Evolutionary conservation across 2,797 vertebrate species (phyloP), one percentile per base, ranked within the genome.

Genomic region (Enteromius thamalakanensis): DNA sequence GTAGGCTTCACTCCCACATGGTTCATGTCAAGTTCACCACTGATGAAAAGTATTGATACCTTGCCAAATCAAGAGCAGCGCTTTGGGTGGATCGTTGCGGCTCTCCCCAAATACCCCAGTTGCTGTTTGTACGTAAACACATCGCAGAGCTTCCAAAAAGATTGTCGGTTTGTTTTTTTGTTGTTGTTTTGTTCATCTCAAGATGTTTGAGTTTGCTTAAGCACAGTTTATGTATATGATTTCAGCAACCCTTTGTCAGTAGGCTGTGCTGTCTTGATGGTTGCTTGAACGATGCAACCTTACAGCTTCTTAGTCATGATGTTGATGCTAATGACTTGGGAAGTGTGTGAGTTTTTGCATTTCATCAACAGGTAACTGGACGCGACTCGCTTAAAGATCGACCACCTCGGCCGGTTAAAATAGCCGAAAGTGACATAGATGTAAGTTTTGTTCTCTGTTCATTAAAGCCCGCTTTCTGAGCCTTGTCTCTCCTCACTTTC

Each of bases 401-500:
- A 92, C 93, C 93, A 68, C 88, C 94, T 42, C 96, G 95, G 91
- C 98, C 98, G 4, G 94, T 99, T 91, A 98, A 96, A 94, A 97
- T 99, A 81, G 98, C 97, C 4, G 98, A 99, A 91, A 99, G 98
- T 85, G 97, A 99, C 89, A 96, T 94, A 80, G 98, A 99, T 86
- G 98, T 99, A 91, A 98, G 98, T 98, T 74, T 3, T 45, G 37
- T 21, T 34, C 37, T 72, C 64, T 80, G 7, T 26, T 83, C 77
- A 17, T 85, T 62, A 26, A 34, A 72, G 70, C 34, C 87, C 58
- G 88, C 87, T 89, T 88, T 88, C 76, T 37, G 29, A 34, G 26
- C 37, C 29, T 19, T 11, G 19, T 26, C 21, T 84, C 72, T 29
- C 83, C 49, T 15, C 62, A 34, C 32, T 34, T 34, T 34, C 34